phyloP scores from a whole-genome alignment of 2,888 invertebrate species.

The Ametastegia equiseti region DNA sequence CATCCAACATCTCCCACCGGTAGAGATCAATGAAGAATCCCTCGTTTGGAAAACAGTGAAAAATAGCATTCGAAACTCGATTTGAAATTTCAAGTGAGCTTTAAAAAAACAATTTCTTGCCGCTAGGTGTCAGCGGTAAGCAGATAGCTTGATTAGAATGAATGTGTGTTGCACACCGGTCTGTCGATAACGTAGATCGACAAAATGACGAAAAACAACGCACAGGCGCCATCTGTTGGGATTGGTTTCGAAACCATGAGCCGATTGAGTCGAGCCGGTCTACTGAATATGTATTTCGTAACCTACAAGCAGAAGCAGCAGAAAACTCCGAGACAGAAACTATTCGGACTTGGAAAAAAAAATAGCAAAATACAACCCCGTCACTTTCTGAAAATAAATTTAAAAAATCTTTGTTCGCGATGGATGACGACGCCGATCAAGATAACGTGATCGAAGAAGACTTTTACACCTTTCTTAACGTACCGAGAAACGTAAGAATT shows the following conservation, averaged over 20 bases:
- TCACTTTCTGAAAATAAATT: neutral
- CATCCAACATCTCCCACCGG: too few species aligned
- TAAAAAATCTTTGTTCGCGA: constrained; percentile 64
- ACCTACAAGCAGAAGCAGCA: constrained; percentile 60
- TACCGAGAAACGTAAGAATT: constrained; percentile 87
- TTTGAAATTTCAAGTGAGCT: neutral
- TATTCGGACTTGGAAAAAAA: neutral
- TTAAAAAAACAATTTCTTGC: neutral
- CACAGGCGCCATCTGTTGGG: constrained; percentile 6
- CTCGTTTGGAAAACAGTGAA: too few species aligned
- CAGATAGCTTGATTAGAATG: neutral
- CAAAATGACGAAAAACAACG: neutral
- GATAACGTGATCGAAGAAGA: constrained; percentile 85
- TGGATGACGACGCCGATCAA: constrained; percentile 85
- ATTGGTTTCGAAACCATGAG: neutral
- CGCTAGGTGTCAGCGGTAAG: neutral
- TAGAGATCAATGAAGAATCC: too few species aligned
- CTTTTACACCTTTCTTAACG: constrained; percentile 92
- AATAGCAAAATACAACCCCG: neutral
- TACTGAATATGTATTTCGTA: constrained; percentile 62
- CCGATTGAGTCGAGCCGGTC: constrained; percentile 37
- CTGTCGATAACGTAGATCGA: neutral
- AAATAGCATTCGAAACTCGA: neutral
- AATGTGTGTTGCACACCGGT: neutral
- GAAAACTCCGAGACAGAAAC: constrained; percentile 52